phyloP scores from a whole-genome alignment of 2,797 vertebrate species.

The Darevskia nairensis region DNA sequence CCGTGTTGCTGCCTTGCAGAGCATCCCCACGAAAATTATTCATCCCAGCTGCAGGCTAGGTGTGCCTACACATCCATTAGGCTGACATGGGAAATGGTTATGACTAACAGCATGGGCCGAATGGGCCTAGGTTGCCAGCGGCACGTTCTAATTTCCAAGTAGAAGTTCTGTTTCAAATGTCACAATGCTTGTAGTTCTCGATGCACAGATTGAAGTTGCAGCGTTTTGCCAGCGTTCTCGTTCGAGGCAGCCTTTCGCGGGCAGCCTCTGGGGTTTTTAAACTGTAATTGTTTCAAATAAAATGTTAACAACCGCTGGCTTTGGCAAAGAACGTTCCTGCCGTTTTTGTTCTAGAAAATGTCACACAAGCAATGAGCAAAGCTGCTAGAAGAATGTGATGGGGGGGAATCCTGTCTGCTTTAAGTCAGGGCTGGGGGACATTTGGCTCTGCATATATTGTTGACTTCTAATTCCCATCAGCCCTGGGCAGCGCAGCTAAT shows the following conservation, averaged over 20 bases:
- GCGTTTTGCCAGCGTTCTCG: background rate
- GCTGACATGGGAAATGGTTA: slow-evolving; percentile 3
- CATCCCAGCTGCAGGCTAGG: background rate
- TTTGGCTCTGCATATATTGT: no score
- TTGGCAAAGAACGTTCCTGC: background rate
- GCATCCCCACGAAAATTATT: slow-evolving; percentile 3
- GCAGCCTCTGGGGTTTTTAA: background rate
- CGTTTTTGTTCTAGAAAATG: background rate
- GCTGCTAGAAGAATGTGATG: background rate
- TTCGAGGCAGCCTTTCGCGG: background rate
- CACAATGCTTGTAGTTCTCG: background rate
- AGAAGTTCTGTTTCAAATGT: slow-evolving; percentile 21
- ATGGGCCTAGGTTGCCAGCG: background rate
- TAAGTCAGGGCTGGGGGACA: no score
- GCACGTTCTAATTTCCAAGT: background rate
- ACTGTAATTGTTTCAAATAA: slow-evolving; percentile 21
- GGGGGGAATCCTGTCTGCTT: no score
- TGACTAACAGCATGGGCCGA: background rate
- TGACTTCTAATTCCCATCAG: no score
- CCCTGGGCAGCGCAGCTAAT: no score
- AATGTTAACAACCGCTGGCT: slow-evolving; percentile 20
- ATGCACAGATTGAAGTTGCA: background rate
- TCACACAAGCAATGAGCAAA: background rate
- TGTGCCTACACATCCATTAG: background rate
- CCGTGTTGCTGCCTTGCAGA: background rate